These are phyloP conservation scores for Calliopsis andreniformis DNA, from an alignment of 1,140 invertebrate genomes.

Conservation along the genomic window DNA sequence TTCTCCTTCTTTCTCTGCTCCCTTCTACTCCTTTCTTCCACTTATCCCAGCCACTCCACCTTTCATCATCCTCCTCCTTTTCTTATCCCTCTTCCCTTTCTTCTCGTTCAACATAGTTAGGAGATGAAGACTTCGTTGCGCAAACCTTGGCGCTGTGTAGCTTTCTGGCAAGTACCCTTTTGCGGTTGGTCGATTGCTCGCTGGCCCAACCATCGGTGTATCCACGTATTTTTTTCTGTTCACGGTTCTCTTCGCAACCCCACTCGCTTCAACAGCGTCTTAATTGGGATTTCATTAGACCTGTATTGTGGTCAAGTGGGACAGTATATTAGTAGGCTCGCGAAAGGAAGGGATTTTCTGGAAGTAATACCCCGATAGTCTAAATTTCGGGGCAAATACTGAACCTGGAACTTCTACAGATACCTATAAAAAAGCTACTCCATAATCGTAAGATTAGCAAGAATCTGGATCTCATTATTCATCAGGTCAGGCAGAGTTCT, in stretches of 20 bases:
- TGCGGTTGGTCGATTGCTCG: slow-evolving; percentile 43
- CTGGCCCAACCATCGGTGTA: slow-evolving; percentile 11
- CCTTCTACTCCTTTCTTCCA: background rate
- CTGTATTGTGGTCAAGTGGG: slow-evolving; percentile 1
- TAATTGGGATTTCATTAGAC: slow-evolving; percentile 45
- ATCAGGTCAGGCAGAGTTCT: no score
- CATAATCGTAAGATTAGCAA: no score
- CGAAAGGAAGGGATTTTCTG: no score
- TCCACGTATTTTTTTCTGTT: slow-evolving; percentile 20
- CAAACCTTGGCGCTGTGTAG: slow-evolving; percentile 48
- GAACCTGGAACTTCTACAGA: no score
- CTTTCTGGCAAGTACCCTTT: slow-evolving; percentile 46
- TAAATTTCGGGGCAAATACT: no score
- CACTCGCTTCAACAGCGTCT: slow-evolving; percentile 26
- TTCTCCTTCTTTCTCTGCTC: background rate
- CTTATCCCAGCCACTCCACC: background rate
- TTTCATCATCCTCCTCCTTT: background rate
- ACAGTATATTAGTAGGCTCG: no score
- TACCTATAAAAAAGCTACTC: background rate
- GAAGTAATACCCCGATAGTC: no score
- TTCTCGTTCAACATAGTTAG: slow-evolving; percentile 1
- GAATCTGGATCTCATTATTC: slow-evolving; percentile 25
- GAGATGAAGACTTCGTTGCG: background rate
- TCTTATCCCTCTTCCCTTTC: background rate
- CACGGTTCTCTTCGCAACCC: background rate